Base-by-base conservation (phyloP, 2,888 invertebrate genomes). In the Nezara viridula region DNA sequence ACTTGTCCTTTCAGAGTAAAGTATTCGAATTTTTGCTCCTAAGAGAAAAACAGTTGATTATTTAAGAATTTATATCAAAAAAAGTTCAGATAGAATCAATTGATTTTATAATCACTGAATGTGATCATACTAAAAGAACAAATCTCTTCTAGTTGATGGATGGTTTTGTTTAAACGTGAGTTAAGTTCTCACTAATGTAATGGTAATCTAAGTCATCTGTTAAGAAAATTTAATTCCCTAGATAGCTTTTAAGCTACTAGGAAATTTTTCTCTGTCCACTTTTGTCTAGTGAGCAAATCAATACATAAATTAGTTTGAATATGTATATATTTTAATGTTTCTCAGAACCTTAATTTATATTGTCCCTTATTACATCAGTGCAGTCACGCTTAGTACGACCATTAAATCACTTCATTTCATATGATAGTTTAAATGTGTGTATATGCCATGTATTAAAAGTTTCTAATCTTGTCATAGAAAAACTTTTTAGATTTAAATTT, bases 381-480 rank as follows among this genome's bases (percentile, higher is more conserved):
- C 0, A 40, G 77, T 24, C 19, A 77, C 10, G 4, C 77, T 77
- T 77, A 40, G n/a, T 40, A 77, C 40, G 21, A 77, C 24, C 24
- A 9, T 4, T 40, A 40, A 37, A 37, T 77, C 37, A 77, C 77
- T 37, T 77, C 40, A 10, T 77, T 9, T 77, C 77, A 21, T 77
- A 60, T 60, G 77, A 40, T 77, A 40, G 77, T 44, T 55, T 66
- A 66, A 87, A 87, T 87, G 60, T 87, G 87, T 87, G 87, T 87
- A 60, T 44, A 87, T 87, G 86, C 50, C 47, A 86, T 40, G 40
- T 44, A 81, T 40, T 44, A 40, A 81, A 81, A 37, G 44, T 81
- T 81, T 24, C 12, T 44, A 81, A 37, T 40, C 40, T 81, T 81
- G 44, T 24, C 27, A 27, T 60, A 60, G n/a, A 60, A 27, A 60